These are phyloP conservation scores for Belgica antarctica DNA, from an alignment of 2,888 invertebrate genomes.

Conservation along the genomic window DNA sequence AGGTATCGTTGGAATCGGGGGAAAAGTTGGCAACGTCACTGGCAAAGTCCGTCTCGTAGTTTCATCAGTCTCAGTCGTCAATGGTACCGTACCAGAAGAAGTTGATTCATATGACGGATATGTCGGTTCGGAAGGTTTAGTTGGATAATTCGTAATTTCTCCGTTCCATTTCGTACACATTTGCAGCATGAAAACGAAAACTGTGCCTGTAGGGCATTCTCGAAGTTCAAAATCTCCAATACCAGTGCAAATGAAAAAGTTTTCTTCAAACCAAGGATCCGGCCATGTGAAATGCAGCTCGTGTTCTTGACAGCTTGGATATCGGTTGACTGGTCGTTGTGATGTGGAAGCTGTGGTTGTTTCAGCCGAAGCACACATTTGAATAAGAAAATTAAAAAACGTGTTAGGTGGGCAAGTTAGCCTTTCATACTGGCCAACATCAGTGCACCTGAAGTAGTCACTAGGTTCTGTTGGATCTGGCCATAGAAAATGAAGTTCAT, in stretches of 20 bases:
- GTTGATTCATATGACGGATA: not conserved
- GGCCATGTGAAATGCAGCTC: slow-evolving; percentile 13
- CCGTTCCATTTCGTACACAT: slow-evolving; percentile 1
- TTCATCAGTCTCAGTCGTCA: not conserved
- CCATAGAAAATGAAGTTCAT: slow-evolving; percentile 11
- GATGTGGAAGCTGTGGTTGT: not conserved
- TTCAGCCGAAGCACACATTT: not conserved
- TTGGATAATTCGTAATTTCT: not conserved
- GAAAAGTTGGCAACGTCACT: not conserved
- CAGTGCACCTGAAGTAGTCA: slow-evolving; percentile 16
- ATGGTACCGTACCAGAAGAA: no score
- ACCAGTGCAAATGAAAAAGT: slow-evolving; percentile 26
- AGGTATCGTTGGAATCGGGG: no score
- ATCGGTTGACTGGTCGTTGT: not conserved
- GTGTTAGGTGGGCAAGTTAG: not conserved
- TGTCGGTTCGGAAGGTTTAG: not conserved
- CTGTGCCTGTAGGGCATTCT: not conserved
- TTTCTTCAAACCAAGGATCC: not conserved
- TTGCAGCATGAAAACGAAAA: slow-evolving; percentile 28
- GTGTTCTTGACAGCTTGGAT: not conserved
- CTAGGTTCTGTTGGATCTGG: slow-evolving; percentile 1
- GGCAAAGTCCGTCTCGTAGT: not conserved
- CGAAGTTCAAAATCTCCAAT: slow-evolving; percentile 14
- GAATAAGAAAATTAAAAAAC: not conserved
- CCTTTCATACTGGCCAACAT: not conserved